These are phyloP conservation scores for Emydura subglobosa DNA, from an alignment of 2,113 vertebrate genomes.

Conservation along the genomic window DNA sequence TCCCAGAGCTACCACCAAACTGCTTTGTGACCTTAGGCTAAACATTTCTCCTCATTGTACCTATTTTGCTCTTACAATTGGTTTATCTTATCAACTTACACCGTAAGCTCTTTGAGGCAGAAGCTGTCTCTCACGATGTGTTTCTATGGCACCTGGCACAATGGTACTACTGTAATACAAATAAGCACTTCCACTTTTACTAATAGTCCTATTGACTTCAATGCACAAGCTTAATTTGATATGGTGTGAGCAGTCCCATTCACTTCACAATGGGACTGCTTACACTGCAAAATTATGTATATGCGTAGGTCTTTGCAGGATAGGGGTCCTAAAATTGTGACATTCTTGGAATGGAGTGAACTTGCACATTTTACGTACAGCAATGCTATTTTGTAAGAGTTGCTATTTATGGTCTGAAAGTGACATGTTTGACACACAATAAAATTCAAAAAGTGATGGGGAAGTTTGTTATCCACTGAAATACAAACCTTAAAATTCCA, in stretches of 20 bases:
- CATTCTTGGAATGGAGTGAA: background rate
- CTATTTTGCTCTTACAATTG: background rate
- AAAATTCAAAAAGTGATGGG: background rate
- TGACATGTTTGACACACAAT: background rate
- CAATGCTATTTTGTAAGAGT: background rate
- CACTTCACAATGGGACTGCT: background rate
- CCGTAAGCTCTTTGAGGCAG: background rate
- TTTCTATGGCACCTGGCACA: no score
- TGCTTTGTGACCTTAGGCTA: background rate
- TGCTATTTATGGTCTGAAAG: background rate
- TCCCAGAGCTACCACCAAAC: background rate
- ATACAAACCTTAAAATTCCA: background rate
- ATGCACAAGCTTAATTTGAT: background rate
- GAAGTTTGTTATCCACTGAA: background rate
- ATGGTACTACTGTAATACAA: background rate
- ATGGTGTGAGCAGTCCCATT: background rate
- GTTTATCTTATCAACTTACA: background rate
- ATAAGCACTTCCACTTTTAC: background rate
- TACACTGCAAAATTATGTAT: rapidly evolving
- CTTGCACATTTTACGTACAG: background rate
- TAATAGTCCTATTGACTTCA: background rate
- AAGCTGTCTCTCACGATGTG: background rate
- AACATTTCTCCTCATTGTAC: background rate
- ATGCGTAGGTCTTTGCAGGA: background rate
- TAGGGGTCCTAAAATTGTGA: rapidly evolving